These are phyloP conservation scores for Micromesistius poutassou DNA, from an alignment of 2,797 vertebrate species.

Conservation along the genomic window DNA sequence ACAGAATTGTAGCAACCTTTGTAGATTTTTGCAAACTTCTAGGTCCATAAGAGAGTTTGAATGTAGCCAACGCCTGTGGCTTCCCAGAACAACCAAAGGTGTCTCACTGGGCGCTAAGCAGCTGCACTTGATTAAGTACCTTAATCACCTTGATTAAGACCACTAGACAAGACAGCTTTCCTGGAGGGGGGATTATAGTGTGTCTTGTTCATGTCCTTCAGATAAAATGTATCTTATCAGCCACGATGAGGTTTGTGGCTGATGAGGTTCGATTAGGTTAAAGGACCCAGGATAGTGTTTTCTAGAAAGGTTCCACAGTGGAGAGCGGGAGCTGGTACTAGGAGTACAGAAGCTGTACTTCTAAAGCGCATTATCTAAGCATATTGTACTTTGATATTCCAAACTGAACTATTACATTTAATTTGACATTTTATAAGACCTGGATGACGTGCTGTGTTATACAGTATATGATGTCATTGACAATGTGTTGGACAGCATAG, in stretches of 20 bases:
- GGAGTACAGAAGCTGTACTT: neutral
- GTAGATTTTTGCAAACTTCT: neutral
- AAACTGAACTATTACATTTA: no score
- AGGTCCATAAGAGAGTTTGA: neutral
- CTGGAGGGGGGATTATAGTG: neutral
- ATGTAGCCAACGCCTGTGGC: neutral
- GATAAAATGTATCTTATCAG: neutral
- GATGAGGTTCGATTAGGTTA: neutral
- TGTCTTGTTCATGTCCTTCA: neutral
- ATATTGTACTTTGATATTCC: no score
- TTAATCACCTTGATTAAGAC: neutral
- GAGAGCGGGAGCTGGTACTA: neutral
- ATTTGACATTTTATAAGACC: neutral
- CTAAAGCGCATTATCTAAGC: no score
- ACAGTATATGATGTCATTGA: neutral
- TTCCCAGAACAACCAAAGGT: neutral
- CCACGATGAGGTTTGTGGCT: neutral
- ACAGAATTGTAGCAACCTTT: neutral
- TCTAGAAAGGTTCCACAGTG: neutral
- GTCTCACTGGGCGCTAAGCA: neutral
- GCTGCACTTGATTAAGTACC: conserved; percentile 8
- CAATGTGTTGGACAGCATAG: neutral
- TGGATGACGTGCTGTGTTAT: neutral
- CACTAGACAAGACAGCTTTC: neutral
- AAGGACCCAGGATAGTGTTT: neutral